Base-by-base conservation (phyloP, 2,797 vertebrate genomes). In the Euthynnus affinis region DNA sequence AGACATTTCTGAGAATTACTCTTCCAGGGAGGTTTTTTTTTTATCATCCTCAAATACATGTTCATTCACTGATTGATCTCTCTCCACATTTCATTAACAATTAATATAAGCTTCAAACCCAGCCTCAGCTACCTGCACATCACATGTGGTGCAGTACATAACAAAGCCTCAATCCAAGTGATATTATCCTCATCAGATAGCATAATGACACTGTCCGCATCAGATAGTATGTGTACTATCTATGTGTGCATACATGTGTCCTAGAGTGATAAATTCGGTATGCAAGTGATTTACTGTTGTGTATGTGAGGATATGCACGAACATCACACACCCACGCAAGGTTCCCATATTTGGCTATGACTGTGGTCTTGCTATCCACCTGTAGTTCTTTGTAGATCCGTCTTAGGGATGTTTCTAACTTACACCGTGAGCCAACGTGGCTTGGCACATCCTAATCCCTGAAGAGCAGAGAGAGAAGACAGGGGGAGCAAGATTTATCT, bases 101-200 rank as follows among this genome's bases (percentile, higher is more conserved):
- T 44, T 49, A 5, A 53, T 48, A 9, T 9, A 22, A 51, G 13
- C 23, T 77, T 52, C 5, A 20, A 63, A 57, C 56, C 8, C 37
- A 66, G 51, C 52, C 46, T 55, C 42, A 15, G 13, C 8, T 80
- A 56, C 51, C 48, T 14, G 29, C 23, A 77, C 12, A 34, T 55
- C 32, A 10, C 25, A 20, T 62, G 29, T 46, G 51, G 34, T 48
- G 63, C 40, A 62, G 56, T 4, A 22, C 25, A 27, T 46, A 53
- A 20, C 14, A 58, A 8, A 32, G 40, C 8, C 32, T 17, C 37
- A 13, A 61, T 78, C 59, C 8, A 29, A 64, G 57, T 22, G 66
- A 85, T 76, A 57, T 29, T 14, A 49, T 80, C 80, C 12, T 42
- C 34, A 85, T 85, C 83, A 82, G 85, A 85, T 78, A 80, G 32